Base-by-base conservation (phyloP, 2,888 invertebrate species). In the Clanis bilineata region DNA sequence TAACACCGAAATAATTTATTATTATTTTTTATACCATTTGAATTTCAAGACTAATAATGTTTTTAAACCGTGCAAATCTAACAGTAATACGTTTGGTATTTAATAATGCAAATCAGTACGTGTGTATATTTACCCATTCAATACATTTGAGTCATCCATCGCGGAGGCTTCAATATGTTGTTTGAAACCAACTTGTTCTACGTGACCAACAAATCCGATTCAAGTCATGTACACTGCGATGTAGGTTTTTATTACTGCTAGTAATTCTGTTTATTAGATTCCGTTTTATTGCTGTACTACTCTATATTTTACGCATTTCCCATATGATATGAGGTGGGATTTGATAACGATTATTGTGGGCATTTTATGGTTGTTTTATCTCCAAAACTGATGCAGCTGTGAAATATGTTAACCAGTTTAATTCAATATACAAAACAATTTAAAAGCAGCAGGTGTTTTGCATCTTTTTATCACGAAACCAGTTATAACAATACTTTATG, bases 101-200 rank as follows among this genome's bases (percentile, higher is more conserved):
- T 58, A 58, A 25, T 51, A 28, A 58, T 51, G 47, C 58, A 51
- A 58, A 58, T 47, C n/a, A 38, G 23, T 38, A 58, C 47, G 47
- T 58, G 58, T 38, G 39, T 25, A 47, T 58, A 58, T 51, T 58
- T 51, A 58, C 51, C 39, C 39, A 45, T 56, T 59, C 36, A 45
- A 55, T 44, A 56, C 28, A 44, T 55, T 57, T 64, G 60, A 64
- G 22, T 62, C 62, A 64, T 44, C 56, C 21, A 55, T 61, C 54
- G n/a, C 23, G 22, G 21, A 28, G 39, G 25, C 21, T 54, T 38
- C 21, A 32, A 47, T 56, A 25, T 41, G 18, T 58, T 18, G 45
- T 58, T 62, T 1, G 58, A 56, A 63, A 43, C 56, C 51, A 60
- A 56, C 60, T 58, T 58, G 45, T 25, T 47, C 45, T 59, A 60